Evolutionary conservation across 2,888 invertebrate genomes (phyloP), one percentile per base, ranked within the genome.

Genomic region (Scrobipalpa atriplicella): DNA sequence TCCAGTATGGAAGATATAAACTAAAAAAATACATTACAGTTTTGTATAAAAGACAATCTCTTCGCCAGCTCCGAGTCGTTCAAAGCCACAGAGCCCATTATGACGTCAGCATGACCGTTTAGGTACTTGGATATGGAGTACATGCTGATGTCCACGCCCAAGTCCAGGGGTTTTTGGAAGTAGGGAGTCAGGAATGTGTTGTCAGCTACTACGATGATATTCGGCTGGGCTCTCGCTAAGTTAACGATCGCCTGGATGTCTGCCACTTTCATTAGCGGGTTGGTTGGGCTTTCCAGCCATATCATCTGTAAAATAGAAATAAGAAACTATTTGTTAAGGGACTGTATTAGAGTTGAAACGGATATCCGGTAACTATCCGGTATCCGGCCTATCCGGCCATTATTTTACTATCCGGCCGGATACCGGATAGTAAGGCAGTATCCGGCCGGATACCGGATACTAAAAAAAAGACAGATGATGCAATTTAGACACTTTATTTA

Each of bases 41-140:
- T 98, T 93, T 99, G 99, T 69, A 98, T 90, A 89, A 97, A 99
- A 73, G 95, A 94, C 43, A 99, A 87, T 80, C 94, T 94, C 11
- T 95, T 90, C 70, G 95, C 95, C 2, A 99, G 77, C 58, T 94
- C 94, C 54, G 96, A 95, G 74, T 95, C 94, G 74, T 95, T 97
- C 2, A 96, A 94, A 43, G 97, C 92, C 8, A 96, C 94, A 16
- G 97, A 96, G 1, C 99, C 99, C 99, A 99, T 99, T 7, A 99
- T 95, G 19, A 98, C 97, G 90, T 99, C 99, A 0, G 98, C 96
- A 89, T 99, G 99, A 0, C 99, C 99, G 87, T 99, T 99, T 95
- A 99, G 97, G 83, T 99, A 99, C 89, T 99, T 99, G 0, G 99
- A 98, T 66, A 99, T 81, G 0, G 99, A 99, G 87, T 99, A 98